phyloP scores from a whole-genome alignment of 2,113 vertebrate species.

The Abramis brama region DNA sequence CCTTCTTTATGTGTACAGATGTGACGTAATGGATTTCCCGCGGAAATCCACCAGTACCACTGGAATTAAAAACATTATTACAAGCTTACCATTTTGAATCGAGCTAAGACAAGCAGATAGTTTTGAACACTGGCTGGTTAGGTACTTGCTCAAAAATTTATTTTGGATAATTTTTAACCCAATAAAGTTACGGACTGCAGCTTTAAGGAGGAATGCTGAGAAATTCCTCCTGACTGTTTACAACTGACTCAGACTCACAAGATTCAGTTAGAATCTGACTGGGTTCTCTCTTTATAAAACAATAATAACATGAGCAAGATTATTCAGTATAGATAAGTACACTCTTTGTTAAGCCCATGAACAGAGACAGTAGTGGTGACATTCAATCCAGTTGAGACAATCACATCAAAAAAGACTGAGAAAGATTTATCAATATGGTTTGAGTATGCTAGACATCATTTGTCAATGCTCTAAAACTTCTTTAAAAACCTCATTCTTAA shows the following conservation, averaged over 20 bases:
- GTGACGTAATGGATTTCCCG: too few relatives aligned
- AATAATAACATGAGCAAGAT: conserved; percentile 28
- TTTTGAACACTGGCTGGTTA: too few relatives aligned
- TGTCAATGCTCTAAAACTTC: not conserved
- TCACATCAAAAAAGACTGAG: not conserved
- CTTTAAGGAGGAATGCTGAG: conserved; percentile 46
- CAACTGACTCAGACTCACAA: conserved; percentile 59
- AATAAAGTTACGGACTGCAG: too few relatives aligned
- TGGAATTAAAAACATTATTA: too few relatives aligned
- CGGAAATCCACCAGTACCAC: too few relatives aligned
- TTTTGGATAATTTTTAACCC: too few relatives aligned
- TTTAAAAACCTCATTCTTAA: not conserved
- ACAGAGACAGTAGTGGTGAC: not conserved
- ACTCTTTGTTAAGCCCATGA: not conserved
- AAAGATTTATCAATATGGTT: not conserved
- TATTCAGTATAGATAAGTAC: conserved; percentile 32
- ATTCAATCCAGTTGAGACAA: not conserved
- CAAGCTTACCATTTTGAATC: too few relatives aligned
- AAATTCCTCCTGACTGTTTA: conserved; percentile 64
- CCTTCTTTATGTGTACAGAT: too few relatives aligned
- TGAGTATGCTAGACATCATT: not conserved
- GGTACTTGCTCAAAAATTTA: too few relatives aligned
- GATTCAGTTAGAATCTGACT: conserved; percentile 57
- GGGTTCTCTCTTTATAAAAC: conserved; percentile 49
- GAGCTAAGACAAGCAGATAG: too few relatives aligned